A percentile compares a stretch with the other conserved stretches of the same genome.
Conservation (phyloP, 2,113 vertebrate genomes). For the Notiomystis cincta region DNA sequence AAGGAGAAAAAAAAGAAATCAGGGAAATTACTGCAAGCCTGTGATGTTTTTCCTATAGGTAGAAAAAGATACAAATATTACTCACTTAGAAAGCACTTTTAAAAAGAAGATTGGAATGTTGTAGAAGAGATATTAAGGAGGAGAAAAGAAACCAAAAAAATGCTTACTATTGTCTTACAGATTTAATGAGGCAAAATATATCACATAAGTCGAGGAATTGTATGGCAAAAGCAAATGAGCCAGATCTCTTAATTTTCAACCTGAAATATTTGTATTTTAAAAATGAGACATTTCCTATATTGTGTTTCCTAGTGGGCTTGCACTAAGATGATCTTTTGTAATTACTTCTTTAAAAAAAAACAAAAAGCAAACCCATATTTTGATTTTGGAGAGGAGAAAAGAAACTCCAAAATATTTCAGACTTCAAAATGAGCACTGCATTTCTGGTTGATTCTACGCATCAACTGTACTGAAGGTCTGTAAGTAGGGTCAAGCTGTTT, state of each 20-base stretch:
- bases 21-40: not conserved
- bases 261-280: not conserved
- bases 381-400: not conserved
- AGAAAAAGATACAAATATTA: not conserved
- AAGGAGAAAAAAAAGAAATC: not conserved
- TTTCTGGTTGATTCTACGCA: not conserved
- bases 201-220: not conserved
- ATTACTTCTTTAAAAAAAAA: not conserved
- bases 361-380: not conserved
- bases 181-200: not conserved
- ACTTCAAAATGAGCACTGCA: not conserved
- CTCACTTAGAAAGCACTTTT: not conserved
- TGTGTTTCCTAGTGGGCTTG: not conserved
- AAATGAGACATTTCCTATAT: not conserved
- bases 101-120: not conserved
- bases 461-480: not conserved
- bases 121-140: not conserved
- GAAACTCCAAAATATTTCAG: not conserved
- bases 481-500: not conserved
- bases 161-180: not conserved
- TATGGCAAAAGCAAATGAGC: not conserved
- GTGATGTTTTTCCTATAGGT: not conserved
- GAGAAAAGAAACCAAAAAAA: not conserved
- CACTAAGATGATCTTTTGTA: not conserved
- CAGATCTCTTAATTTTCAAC: not conserved